Conservation (phyloP, 2,113 vertebrate species). For the Perca fluviatilis region DNA sequence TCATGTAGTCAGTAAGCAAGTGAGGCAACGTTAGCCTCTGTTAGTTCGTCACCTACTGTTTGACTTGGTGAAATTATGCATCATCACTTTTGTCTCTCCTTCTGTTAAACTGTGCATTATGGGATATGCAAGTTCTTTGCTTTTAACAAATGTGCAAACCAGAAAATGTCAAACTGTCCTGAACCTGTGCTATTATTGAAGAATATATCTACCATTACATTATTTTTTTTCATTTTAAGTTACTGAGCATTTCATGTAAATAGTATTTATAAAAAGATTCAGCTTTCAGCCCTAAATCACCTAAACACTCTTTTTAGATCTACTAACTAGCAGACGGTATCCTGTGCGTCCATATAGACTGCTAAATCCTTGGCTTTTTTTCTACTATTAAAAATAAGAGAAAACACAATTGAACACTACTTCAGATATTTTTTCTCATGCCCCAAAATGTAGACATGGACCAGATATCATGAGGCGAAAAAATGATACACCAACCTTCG, state of each 20-base stretch:
- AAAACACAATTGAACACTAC: not conserved
- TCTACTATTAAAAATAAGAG: not conserved
- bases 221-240: no score
- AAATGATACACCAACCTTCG: not conserved
- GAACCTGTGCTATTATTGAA: no score
- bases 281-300: no score
- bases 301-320: no score
- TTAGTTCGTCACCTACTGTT: not conserved
- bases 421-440: slow-evolving; percentile 12
- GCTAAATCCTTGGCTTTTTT: not conserved
- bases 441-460: not conserved
- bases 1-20: not conserved
- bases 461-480: not conserved
- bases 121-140: not conserved
- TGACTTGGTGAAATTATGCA: not conserved
- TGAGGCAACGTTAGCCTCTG: not conserved
- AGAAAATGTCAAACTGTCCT: no score
- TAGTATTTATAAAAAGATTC: no score
- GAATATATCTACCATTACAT: no score
- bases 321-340: no score
- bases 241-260: no score
- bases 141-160: no score
- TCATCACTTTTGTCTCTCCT: not conserved
- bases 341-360: not conserved
- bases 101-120: not conserved